Conservation (phyloP, 2,113 vertebrate species). For the Vimba vimba region DNA sequence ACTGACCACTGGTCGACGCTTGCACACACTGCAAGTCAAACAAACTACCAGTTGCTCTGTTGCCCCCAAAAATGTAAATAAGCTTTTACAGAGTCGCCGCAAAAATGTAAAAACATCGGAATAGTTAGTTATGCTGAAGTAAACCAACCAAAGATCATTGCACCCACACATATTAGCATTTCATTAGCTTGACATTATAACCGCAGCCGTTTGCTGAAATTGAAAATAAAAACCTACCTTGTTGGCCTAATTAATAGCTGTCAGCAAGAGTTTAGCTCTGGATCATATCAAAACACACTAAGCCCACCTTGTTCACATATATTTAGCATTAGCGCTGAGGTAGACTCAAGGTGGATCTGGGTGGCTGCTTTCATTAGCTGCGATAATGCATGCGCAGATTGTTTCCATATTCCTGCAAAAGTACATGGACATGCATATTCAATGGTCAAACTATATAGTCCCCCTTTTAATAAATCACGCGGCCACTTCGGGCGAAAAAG, state of each 20-base stretch:
- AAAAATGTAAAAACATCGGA: neutral
- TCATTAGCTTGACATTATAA: slow-evolving; percentile 36
- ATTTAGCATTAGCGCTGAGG: slow-evolving; percentile 35
- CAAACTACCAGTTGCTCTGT: neutral
- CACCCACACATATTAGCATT: slow-evolving; percentile 32
- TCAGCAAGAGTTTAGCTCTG: slow-evolving; percentile 48
- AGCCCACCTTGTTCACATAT: slow-evolving; percentile 16
- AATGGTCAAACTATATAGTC: slow-evolving; percentile 41
- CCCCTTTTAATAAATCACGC: slow-evolving; percentile 42
- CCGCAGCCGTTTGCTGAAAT: slow-evolving; percentile 30
- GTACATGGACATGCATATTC: slow-evolving; percentile 67
- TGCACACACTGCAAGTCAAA: neutral
- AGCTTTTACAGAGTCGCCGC: neutral
- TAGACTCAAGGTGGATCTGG: slow-evolving; percentile 48
- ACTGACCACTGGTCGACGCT: neutral
- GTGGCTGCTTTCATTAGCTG: slow-evolving; percentile 54
- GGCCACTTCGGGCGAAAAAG: slow-evolving; percentile 25
- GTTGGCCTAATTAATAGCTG: slow-evolving; percentile 40
- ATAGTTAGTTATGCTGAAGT: neutral
- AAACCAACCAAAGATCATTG: slow-evolving; percentile 12
- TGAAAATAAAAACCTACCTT: slow-evolving; percentile 10
- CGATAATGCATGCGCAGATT: slow-evolving; percentile 53
- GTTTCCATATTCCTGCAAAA: slow-evolving; percentile 44
- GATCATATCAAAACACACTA: slow-evolving; percentile 32
- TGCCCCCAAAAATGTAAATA: neutral